Percentiles rank a stretch among this genome's conserved stretches.
phyloP scores from a whole-genome alignment of 2,113 vertebrate species.

The Ochotona princeps region DNA sequence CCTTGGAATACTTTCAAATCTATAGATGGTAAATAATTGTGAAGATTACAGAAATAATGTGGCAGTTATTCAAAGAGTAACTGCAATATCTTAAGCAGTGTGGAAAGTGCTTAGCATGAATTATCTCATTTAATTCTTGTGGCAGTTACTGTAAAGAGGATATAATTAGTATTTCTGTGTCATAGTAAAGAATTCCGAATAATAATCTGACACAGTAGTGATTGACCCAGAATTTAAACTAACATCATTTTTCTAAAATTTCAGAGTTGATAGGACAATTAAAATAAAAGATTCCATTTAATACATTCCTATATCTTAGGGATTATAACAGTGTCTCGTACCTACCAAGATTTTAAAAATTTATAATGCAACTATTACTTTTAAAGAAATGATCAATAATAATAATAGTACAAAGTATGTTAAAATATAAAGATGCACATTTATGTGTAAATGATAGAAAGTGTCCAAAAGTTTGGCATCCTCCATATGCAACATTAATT shows the following conservation, averaged over 20 bases:
- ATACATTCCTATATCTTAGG: background rate
- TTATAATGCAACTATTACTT: background rate
- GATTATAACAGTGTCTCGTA: background rate
- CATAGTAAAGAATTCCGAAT: background rate
- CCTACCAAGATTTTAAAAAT: background rate
- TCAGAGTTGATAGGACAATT: background rate
- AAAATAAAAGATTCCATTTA: background rate
- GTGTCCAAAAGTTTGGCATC: background rate
- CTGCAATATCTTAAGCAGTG: background rate
- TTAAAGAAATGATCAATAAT: constrained; percentile 6
- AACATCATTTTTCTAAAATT: background rate
- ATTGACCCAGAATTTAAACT: background rate
- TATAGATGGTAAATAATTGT: background rate
- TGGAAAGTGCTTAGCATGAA: background rate
- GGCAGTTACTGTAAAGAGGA: background rate
- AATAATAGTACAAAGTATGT: background rate
- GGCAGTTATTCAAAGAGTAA: background rate
- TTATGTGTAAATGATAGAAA: background rate
- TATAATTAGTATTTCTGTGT: background rate
- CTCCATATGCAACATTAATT: background rate
- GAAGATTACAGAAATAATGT: constrained; percentile 11
- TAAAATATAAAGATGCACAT: constrained; percentile 42
- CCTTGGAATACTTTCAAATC: background rate
- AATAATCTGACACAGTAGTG: background rate
- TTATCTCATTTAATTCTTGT: background rate